Base-by-base conservation (phyloP, 2,113 vertebrate genomes). In the Petrocephalus microphthalmus region DNA sequence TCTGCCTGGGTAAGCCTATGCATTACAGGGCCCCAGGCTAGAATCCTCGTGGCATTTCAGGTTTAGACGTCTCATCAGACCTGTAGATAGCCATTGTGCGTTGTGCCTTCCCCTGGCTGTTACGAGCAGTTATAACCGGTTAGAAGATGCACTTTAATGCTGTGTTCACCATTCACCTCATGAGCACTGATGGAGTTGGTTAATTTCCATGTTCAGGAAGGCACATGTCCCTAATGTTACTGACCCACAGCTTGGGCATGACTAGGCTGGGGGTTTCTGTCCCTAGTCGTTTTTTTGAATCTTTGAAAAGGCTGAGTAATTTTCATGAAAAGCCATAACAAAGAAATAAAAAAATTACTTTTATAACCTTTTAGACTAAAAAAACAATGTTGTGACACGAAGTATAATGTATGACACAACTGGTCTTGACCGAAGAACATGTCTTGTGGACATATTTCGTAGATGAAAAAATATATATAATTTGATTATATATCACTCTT, bases 131-230 rank as follows among this genome's bases (percentile, higher is more conserved):
- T 54, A 54, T 54, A 54, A 54, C 7, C 53, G 10, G 47, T 88
- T 86, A 88, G 93, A 92, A 91, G 89, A 94, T 90, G 95, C 94
- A 96, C 94, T 95, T 95, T 95, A 96, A 93, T 92, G 91, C 91
- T 88, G 93, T 90, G 92, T 93, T 93, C 92, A 92, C 92, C 94
- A 94, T 95, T 94, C 94, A 95, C 94, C 94, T 92, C 92, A 90
- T 89, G 92, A 92, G 89, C 93, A 91, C 87, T 90, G 86, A 81
- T 90, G 88, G 82, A 88, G 85, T 93, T 93, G 84, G 90, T 89
- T 90, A 64, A 92, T 88, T 88, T 90, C 84, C 84, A 87, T 83
- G 7, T 49, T 51, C n/a, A 85, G 83, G 53, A 54, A 42, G 42
- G n/a, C 7, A 2, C 11, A 22, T 88, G 17, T 78, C 71, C 29